phyloP scores from a whole-genome alignment of 2,888 invertebrate genomes.

The Eilema caniola region DNA sequence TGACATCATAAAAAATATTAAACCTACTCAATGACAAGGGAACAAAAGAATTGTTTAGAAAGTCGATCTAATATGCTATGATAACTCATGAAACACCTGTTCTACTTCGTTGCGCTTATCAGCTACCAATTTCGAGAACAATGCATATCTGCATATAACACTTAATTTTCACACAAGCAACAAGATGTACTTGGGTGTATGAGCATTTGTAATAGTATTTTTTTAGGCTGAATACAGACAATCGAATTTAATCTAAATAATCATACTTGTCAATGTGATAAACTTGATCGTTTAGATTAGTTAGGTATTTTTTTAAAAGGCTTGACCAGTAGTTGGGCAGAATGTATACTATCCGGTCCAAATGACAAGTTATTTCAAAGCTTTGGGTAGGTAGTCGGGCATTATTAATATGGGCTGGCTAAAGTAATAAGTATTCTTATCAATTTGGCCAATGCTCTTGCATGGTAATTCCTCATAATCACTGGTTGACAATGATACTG shows the following conservation, averaged over 20 bases:
- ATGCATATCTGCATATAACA: constrained; percentile 18
- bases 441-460: too few relatives aligned
- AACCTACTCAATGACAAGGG: not conserved
- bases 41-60: constrained; percentile 13
- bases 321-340: too few relatives aligned
- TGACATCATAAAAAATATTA: too few relatives aligned
- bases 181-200: not conserved
- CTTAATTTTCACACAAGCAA: constrained; percentile 12
- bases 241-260: not conserved
- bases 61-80: constrained; percentile 9
- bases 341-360: too few relatives aligned
- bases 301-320: too few relatives aligned
- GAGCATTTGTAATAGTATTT: not conserved
- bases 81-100: constrained; percentile 16
- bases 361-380: too few relatives aligned
- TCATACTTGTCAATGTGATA: not conserved
- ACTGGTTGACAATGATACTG: too few relatives aligned
- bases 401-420: too few relatives aligned
- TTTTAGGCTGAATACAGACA: not conserved
- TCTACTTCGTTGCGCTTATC: constrained; percentile 45
- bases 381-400: too few relatives aligned
- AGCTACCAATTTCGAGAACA: constrained; percentile 32
- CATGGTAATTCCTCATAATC: too few relatives aligned
- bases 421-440: too few relatives aligned
- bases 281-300: too few relatives aligned